Evolutionary conservation across 2,797 vertebrate genomes (phyloP).

Genomic region (Xenopus petersii): DNA sequence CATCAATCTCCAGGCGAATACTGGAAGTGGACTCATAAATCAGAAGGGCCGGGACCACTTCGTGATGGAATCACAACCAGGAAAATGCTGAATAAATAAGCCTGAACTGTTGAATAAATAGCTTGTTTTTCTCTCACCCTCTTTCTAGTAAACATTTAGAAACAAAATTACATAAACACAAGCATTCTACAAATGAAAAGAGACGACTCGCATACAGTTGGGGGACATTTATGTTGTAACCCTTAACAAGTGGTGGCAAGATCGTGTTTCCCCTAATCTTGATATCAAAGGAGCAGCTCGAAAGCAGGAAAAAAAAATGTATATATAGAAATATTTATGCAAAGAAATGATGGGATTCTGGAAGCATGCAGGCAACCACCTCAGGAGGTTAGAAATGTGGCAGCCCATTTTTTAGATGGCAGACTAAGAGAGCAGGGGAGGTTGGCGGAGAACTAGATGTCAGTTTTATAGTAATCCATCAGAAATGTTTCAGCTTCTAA

Average conservation of each 20-base stretch:
- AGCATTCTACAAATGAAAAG: slow-evolving; percentile 21
- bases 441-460: slow-evolving; percentile 1
- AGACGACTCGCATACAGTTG: background rate
- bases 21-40: slow-evolving; percentile 55
- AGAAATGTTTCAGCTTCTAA: slow-evolving; percentile 3
- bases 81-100: slow-evolving; percentile 64
- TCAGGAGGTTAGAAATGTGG: slow-evolving; percentile 9
- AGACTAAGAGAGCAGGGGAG: slow-evolving; percentile 5
- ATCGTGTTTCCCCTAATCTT: too few relatives aligned
- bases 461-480: background rate
- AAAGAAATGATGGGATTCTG: slow-evolving; percentile 18
- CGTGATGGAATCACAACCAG: slow-evolving; percentile 51
- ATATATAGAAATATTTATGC: too few relatives aligned
- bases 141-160: slow-evolving; percentile 55
- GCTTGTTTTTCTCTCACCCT: slow-evolving; percentile 34
- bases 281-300: too few relatives aligned
- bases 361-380: slow-evolving; percentile 27
- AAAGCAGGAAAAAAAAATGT: too few relatives aligned
- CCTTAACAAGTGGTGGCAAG: background rate
- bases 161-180: slow-evolving; percentile 52
- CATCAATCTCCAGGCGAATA: slow-evolving; percentile 46
- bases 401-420: slow-evolving; percentile 33
- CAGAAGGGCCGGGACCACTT: slow-evolving; percentile 42
- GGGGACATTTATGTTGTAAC: too few relatives aligned
- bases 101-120: slow-evolving; percentile 61